Base-by-base conservation (phyloP, 2,888 invertebrate species). In the Prionchulus punctatus region DNA sequence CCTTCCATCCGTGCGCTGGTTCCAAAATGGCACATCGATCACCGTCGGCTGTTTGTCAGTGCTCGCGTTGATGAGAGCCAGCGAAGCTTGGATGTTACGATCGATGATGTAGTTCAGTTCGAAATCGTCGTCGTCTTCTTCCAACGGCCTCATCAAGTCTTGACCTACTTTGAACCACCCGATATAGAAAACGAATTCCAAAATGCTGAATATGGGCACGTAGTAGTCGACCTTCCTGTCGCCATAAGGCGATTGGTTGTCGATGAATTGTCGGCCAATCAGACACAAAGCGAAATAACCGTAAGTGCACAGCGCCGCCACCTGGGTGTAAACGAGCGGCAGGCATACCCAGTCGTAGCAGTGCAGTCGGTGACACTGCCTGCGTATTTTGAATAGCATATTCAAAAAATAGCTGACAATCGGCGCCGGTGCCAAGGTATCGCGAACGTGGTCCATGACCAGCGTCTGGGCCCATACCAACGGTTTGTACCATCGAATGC, bases 311-410 rank as follows among this genome's bases (percentile, higher is more conserved):
- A 72, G 61, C 0, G 73, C 72, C 3, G 71, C 71, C 7, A 72
- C 72, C 69, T 71, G 71, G 2, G 71, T 71, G 58, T 71, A 71
- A n/a, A 71, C 69, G 2, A 71, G 58, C 7, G 71, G 71, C 4
- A 71, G 65, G 7, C 68, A 70, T 30, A 73, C 68, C 71, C 72
- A 72, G 60, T 73, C 73, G 58, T 67, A 72, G 2, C 65, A 65
- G 60, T 63, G 66, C 47, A 69, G 58, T 59, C 62, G 62, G 15
- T 69, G 67, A 49, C 49, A 51, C 7, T 36, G n/a, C 1, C 15
- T 18, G 4, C 56, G 52, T 25, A 30, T 42, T n/a, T 21, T n/a
- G 42, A 54, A 54, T 2, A 56, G 42, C 42, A 42, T 48, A n/a
- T 25, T 30, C 26, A 52, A n/a, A 36, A 56, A 56, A 4, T 53